Base-by-base conservation (phyloP, 2,113 vertebrate species). In the Montifringilla adamsi region DNA sequence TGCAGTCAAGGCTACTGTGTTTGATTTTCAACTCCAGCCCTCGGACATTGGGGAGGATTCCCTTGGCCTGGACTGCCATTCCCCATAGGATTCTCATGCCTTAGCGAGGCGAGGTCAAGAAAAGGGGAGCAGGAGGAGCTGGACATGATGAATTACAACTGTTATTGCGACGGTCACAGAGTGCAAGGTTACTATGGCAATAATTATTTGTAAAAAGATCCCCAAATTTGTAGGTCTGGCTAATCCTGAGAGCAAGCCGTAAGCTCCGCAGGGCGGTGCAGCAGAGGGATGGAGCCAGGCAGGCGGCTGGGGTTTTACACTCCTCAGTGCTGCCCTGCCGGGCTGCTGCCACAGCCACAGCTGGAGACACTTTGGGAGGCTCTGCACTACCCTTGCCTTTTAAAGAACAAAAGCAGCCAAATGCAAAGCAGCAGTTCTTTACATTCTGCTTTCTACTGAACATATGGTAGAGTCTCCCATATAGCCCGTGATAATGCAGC, bases 381-480 rank as follows among this genome's bases (percentile, higher is more conserved):
- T 82, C 63, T 84, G 90, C 31, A 7, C 64, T 52, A 11, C 14
- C 49, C 27, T n/a, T 27, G 46, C 55, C 27, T 72, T 73, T 66
- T 18, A 67, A 62, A 68, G 82, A 95, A 89, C n/a, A 84, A 82
- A 94, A 90, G 44, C 66, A 84, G 41, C 31, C 52, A 78, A 80
- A 86, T 3, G 17, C n/a, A 92, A 93, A 93, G 41, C 70, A 87
- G 49, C 70, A 87, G 67, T 33, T 55, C 70, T 58, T 69, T 22
- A 35, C 31, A 3, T 64, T 69, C 49, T 64, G 28, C n/a, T 69
- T 82, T 60, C 53, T 33, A 24, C 35, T 49, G 53, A 91, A 83
- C 44, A 35, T 60, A 28, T 30, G 16, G 35, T 33, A 44, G 43
- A 33, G 44, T 37, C 13, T 87, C 27, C 18, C 37, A 30, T 73